Evolutionary conservation across 2,113 vertebrate genomes (phyloP), one percentile per base, ranked within the genome.

Genomic region (Myotis lucifugus): DNA sequence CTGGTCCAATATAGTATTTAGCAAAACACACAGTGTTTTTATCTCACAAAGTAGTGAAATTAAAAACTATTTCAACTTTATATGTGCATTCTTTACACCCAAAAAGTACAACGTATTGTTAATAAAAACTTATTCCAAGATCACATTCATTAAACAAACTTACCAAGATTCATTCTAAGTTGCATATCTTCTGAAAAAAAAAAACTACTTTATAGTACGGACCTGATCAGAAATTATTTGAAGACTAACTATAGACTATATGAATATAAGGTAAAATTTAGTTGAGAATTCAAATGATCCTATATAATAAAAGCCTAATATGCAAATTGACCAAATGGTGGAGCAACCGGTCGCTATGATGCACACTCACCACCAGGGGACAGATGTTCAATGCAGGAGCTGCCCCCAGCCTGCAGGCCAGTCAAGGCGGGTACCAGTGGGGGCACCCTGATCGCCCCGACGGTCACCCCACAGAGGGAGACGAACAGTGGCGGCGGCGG

Each of bases 61-160:
- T 29, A 91, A 37, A 95, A 94, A 88, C 70, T 48, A 61, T 29
- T 84, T 79, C 29, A 79, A 61, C 88, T 88, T 95, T 37, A 50
- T n/a, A 91, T 82, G 48, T 52, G 2, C 9, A 56, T 88, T 67
- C 4, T 95, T 10, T 87, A 93, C 4, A 92, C 32, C 34, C 27
- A 84, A 88, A 86, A 92, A 67, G 73, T 50, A 32, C 48, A 50
- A 50, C 42, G 2, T 76, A 76, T 50, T 50, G 48, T 76, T 50
- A 88, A 92, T 88, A 64, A 2, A 42, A 59, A 90, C 84, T 42
- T 67, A 19, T 96, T 88, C n/a, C 19, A 87, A 81, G 18, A 90
- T 74, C 46, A 88, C n/a, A 88, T 94, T 96, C 25, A 83, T 92
- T 81, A 95, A 92, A 90, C 27, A 85, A 92, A 40, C 10, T 81